Evolutionary conservation across 2,888 invertebrate species (phyloP), one percentile per base, ranked within the genome.

Genomic region (Drosophila putrida): DNA sequence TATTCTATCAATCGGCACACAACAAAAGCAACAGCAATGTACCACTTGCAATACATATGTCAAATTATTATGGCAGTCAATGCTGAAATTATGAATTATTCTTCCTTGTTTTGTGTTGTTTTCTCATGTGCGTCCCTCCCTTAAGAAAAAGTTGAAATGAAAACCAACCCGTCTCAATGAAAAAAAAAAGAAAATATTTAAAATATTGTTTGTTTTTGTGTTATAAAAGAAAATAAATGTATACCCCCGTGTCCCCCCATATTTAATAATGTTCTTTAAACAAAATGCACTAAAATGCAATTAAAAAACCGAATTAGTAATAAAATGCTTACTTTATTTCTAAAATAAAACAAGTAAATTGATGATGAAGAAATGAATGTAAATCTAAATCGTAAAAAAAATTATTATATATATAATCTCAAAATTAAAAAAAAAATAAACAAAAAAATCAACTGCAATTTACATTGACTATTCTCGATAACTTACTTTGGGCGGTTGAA

Each of bases 251-350:
- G 53, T 51, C 57, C 60, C 64, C 73, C 62, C 70, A 70, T 81
- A 87, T 85, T 83, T 70, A 82, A 78, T 78, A 83, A 80, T 85
- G 82, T 83, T 88, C 82, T 80, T 82, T 69, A 78, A 77, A 80
- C 75, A 83, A 80, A 67, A 77, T 82, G 80, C 79, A 85, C 78
- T 72, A 74, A 79, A 77, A 66, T 88, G 86, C 87, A 87, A 81
- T 76, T 78, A 57, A 78, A 78, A 77, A 76, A 61, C 78, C 78
- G 65, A 87, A 87, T 78, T 80, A 84, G 84, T 78, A 84, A 84
- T 82, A 75, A 87, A 81, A 85, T 88, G 87, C 87, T 85, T 88
- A 90, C 88, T 88, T 89, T 89, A 88, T 90, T 89, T 90, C 82
- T 80, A 81, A 88, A 88, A 88, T 88, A 87, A 90, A 87, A 79